phyloP scores from a whole-genome alignment of 2,888 invertebrate species.

The Hypolimnas misippus region DNA sequence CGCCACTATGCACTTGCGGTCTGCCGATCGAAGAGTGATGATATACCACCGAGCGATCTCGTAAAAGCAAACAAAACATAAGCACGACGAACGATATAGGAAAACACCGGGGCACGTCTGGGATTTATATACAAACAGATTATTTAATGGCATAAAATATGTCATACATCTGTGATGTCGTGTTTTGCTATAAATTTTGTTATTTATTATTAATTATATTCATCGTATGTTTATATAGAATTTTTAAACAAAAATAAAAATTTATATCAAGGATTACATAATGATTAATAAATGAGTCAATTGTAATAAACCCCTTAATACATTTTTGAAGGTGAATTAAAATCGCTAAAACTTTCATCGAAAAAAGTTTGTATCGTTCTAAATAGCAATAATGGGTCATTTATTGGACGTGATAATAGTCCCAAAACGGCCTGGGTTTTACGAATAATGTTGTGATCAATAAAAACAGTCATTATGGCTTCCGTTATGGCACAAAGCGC shows the following conservation, averaged over 20 bases:
- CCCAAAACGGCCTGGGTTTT: conserved; percentile 23
- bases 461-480: conserved; percentile 36
- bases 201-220: no score
- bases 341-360: conserved; percentile 13
- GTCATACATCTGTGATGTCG: not conserved
- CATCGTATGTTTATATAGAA: not conserved
- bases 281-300: no score
- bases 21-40: conserved; percentile 1
- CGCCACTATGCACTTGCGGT: conserved; percentile 13
- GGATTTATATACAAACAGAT: not conserved
- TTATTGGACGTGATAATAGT: conserved; percentile 34
- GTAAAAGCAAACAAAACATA: conserved; percentile 7
- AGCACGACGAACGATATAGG: conserved; percentile 1
- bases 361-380: conserved; percentile 12
- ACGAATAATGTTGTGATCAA: conserved; percentile 35
- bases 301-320: no score
- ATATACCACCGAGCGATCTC: conserved; percentile 10
- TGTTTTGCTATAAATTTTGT: not conserved
- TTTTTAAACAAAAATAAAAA: no score
- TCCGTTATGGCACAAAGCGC: conserved; percentile 33
- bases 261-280: not conserved
- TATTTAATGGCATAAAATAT: conserved; percentile 1
- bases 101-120: not conserved
- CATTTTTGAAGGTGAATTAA: not conserved
- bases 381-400: conserved; percentile 28